Evolutionary conservation across 2,797 vertebrate species (phyloP), one percentile per base, ranked within the genome.

Genomic region (Sebastes steindachneri): DNA sequence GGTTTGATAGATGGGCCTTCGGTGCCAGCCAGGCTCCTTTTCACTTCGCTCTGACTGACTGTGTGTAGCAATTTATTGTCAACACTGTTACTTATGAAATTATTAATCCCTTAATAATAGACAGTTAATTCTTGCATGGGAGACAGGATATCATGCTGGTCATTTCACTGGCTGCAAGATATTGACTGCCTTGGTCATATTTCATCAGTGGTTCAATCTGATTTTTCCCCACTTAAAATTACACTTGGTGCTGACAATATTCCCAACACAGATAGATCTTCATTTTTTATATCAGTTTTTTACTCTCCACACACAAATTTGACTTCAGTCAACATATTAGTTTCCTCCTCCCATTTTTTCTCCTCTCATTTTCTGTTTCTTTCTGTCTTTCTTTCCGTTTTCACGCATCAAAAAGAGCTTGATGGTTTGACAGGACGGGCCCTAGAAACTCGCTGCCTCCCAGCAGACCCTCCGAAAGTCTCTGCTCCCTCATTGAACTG

Each of bases 371-470:
- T 81, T 73, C n/a, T 15, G 37, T 85, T 82, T 83, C 72, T 77
- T 35, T 41, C 71, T 17, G 31, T 79, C 68, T 88, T 75, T 82
- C 77, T 78, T 77, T 83, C 86, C 79, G 21, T 86, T 92, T 91
- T 80, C 88, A 90, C 45, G 80, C 93, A 92, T 95, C 94, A 96
- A 94, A 95, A 95, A 91, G 91, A 89, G 87, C 78, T 85, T 93
- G 94, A 95, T 87, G 91, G 91, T 89, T 95, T 96, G 95, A 96
- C 95, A 95, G 93, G 92, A 94, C 37, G 77, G 92, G 93, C 93
- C 93, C 89, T 80, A 28, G 93, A 94, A 94, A 92, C 91, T 86
- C 79, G 77, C 85, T 66, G 65, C 75, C 86, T 94, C 94, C 93
- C 94, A 83, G 82, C 89, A 94, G 93, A 94, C 92, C 82, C 79